A percentile compares a stretch with the other conserved stretches of the same genome.
Evolutionary conservation across 2,888 invertebrate genomes (phyloP).

Genomic region (Crossocerus cetratus): DNA sequence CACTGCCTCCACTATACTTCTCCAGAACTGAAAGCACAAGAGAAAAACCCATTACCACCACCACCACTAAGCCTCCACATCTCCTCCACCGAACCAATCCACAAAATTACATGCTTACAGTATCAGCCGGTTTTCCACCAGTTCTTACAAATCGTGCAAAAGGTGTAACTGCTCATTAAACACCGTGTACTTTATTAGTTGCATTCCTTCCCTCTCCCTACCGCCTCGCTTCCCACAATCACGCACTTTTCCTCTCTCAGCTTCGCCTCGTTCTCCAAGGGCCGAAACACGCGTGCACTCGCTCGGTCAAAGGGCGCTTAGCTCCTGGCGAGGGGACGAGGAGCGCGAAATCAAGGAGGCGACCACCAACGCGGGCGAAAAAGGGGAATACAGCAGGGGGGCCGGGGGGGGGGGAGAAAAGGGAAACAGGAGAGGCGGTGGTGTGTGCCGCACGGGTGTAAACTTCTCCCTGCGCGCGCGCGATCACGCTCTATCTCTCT

Average conservation of each 20-base stretch:
- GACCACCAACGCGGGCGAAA: not conserved
- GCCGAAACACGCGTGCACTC: not conserved
- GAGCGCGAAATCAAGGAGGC: not conserved
- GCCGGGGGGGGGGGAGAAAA: not conserved
- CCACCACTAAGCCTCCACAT: too few species aligned
- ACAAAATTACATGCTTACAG: not conserved
- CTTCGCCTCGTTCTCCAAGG: not conserved
- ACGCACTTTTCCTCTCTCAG: not conserved
- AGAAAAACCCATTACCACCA: not conserved
- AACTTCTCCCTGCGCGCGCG: too few species aligned
- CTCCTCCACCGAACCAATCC: too few species aligned
- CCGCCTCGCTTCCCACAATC: not conserved
- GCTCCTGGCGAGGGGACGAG: not conserved
- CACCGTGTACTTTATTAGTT: not conserved
- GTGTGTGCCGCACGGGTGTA: too few species aligned
- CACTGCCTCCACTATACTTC: not conserved
- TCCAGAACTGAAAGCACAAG: not conserved
- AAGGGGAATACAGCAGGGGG: not conserved
- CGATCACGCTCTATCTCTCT: too few species aligned
- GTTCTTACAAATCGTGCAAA: not conserved
- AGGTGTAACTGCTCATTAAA: conserved; percentile 1
- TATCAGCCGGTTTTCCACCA: not conserved
- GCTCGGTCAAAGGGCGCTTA: not conserved
- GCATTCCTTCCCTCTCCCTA: not conserved
- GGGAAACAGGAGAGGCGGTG: not conserved